Percentiles rank a stretch among this genome's conserved stretches.
phyloP scores from a whole-genome alignment of 2,888 invertebrate genomes.

The Chymomyza fuscimana region DNA sequence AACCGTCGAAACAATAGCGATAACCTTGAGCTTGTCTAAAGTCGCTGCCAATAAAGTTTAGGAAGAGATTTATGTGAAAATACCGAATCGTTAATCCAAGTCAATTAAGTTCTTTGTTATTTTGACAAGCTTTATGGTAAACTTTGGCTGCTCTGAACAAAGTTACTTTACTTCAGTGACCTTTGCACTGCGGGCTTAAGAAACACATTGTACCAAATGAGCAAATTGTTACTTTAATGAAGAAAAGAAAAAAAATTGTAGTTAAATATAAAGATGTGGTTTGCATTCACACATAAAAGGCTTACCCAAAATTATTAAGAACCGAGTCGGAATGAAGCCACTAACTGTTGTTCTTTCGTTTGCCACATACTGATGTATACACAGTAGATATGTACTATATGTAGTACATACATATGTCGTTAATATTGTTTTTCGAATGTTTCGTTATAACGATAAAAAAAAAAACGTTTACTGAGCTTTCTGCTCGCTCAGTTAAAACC shows the following conservation, averaged over 20 bases:
- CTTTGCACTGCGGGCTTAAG: neutral
- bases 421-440: neutral
- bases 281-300: no score
- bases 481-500: neutral
- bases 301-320: no score
- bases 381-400: no score
- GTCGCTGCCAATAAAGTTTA: conserved; percentile 12
- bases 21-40: conserved; percentile 53
- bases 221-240: no score
- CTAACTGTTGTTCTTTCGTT: no score
- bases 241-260: no score
- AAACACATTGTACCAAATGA: no score
- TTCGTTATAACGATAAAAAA: neutral
- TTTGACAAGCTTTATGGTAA: conserved; percentile 60
- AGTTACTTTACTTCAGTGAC: conserved; percentile 43
- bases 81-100: conserved; percentile 66
- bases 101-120: conserved; percentile 75
- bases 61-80: conserved; percentile 59
- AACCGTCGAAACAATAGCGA: conserved; percentile 9
- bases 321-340: no score
- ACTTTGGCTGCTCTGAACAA: conserved; percentile 45
- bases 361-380: no score
- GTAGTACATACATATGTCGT: no score
- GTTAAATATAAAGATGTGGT: no score
- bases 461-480: conserved; percentile 1